phyloP scores from a whole-genome alignment of 2,797 vertebrate genomes.

The Staurois parvus region DNA sequence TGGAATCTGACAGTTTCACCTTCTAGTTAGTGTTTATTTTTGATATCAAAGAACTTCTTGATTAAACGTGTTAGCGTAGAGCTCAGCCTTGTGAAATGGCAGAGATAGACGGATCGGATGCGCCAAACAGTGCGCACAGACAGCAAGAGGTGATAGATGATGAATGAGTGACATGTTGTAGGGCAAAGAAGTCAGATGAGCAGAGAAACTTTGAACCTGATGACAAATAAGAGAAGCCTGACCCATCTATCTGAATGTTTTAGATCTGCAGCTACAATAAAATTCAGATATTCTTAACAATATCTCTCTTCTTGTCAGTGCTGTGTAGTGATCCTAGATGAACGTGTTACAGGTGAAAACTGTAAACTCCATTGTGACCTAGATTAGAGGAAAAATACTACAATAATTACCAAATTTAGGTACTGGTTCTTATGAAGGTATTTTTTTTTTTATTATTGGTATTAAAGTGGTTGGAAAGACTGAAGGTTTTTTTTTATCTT shows the following conservation, averaged over 20 bases:
- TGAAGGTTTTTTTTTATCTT: too few species aligned
- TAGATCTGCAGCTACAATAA: conserved; percentile 1
- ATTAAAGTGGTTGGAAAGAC: too few species aligned
- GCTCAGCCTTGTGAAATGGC: conserved; percentile 30
- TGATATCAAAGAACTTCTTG: conserved; percentile 48
- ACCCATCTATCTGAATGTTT: conserved; percentile 30
- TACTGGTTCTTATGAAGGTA: neutral
- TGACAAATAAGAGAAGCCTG: conserved; percentile 26
- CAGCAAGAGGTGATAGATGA: conserved; percentile 45
- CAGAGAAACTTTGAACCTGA: conserved; percentile 32
- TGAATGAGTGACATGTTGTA: conserved; percentile 53
- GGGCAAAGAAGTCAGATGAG: conserved; percentile 46
- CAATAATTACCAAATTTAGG: neutral
- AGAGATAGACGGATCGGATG: conserved; percentile 41
- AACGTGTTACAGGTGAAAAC: neutral
- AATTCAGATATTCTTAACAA: neutral
- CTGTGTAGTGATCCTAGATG: neutral
- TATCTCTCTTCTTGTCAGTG: neutral
- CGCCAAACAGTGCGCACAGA: conserved; percentile 9
- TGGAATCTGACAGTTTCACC: conserved; percentile 32
- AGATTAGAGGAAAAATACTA: neutral
- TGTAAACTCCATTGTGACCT: neutral
- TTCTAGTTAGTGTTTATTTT: conserved; percentile 48
- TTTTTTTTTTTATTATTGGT: too few species aligned
- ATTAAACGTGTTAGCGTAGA: conserved; percentile 15